These are phyloP conservation scores for Aepyceros melampus DNA, from an alignment of 2,113 vertebrate genomes.

Conservation along the genomic window DNA sequence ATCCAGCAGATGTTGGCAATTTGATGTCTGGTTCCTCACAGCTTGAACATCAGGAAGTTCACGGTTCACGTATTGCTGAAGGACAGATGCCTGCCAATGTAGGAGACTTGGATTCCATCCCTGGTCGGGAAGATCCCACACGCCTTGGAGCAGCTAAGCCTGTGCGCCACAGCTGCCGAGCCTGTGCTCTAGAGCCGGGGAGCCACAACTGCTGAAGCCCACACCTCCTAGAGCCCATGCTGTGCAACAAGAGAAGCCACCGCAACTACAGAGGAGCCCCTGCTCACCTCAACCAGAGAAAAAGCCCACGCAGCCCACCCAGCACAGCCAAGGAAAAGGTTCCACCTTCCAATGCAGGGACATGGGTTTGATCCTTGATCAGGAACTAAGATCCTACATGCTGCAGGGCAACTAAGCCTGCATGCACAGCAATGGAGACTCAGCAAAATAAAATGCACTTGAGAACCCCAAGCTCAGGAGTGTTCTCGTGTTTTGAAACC, in stretches of 20 bases:
- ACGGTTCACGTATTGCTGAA: no score
- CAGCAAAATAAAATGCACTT: background rate
- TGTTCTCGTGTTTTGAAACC: background rate
- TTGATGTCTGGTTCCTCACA: no score
- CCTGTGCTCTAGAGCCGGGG: background rate
- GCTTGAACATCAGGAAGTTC: no score
- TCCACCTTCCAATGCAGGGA: background rate
- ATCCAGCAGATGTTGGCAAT: no score
- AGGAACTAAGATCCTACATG: background rate
- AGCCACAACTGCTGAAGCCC: background rate
- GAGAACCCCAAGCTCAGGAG: background rate
- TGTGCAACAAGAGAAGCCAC: background rate
- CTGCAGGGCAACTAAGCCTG: background rate
- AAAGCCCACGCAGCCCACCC: background rate
- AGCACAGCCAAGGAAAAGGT: background rate
- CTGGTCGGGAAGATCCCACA: background rate
- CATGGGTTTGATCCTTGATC: background rate
- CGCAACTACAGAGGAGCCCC: background rate
- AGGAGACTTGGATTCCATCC: background rate
- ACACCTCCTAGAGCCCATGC: background rate
- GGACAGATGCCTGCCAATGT: background rate
- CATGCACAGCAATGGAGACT: background rate
- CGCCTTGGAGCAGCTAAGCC: background rate
- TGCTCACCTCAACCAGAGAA: background rate
- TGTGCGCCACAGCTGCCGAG: background rate